Base-by-base conservation (phyloP, 2,113 vertebrate species). In the Ctenomys sociabilis region DNA sequence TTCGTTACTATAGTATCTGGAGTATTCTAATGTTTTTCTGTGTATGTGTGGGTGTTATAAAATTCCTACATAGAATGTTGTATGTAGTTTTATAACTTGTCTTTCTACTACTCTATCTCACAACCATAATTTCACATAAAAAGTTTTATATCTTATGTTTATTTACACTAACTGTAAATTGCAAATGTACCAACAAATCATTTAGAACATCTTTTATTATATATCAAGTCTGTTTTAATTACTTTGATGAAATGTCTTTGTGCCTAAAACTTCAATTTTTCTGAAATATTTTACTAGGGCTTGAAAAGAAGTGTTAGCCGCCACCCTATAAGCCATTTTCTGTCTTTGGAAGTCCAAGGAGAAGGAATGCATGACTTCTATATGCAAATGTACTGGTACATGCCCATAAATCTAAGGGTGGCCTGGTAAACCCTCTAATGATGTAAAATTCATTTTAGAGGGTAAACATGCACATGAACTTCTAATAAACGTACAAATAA, bases 401-500 rank as follows among this genome's bases (percentile, higher is more conserved):
- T 54, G 10, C 49, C 52, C 43, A 37, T 59, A n/a, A 87, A 83
- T 30, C 85, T 57, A 22, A 1, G 19, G 88, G 89, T 70, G 64
- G 70, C 28, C 12, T 82, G 57, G 88, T 77, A 86, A 90, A 70
- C 1, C 35, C 19, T 70, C n/a, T 87, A 70, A n/a, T 86, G 52
- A 80, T 80, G 30, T 9, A 21, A 35, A 77, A 49, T 5, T 2
- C 16, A 35, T 80, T 19, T 35, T 35, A 9, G 14, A 24, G 49
- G 57, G 73, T 82, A 64, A 84, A 40, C 21, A 85, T 59, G 61
- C n/a, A 78, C 40, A n/a, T 63, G 52, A 70, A 11, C 6, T 80
- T 28, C 61, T 85, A 45, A 57, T 61, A 86, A 94, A 95, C 45
- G 94, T 63, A 49, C 1, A 24, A 77, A 94, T 87, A 54, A 80